These are phyloP conservation scores for Agrilus planipennis DNA, from an alignment of 1,140 invertebrate genomes.

Conservation along the genomic window DNA sequence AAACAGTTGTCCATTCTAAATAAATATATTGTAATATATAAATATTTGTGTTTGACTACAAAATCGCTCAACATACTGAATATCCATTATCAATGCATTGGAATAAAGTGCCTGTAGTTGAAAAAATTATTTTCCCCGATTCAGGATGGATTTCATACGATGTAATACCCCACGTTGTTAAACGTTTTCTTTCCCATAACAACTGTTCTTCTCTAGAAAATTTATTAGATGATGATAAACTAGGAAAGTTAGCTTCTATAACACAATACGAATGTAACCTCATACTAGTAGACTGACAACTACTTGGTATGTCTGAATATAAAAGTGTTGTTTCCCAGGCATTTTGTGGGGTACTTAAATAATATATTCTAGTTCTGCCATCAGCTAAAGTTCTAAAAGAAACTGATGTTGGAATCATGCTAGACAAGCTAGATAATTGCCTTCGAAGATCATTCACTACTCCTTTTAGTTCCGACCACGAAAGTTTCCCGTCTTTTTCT, in stretches of 20 bases:
- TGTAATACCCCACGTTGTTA: constrained; percentile 87
- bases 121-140: constrained; percentile 79
- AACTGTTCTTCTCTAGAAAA: constrained; percentile 79
- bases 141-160: constrained; percentile 78
- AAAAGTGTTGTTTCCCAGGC: constrained; percentile 80
- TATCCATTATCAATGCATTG: constrained; percentile 63
- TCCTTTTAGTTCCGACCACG: constrained; percentile 69
- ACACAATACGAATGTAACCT: constrained; percentile 57
- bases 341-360: constrained; percentile 71
- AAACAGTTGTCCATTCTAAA: constrained; percentile 54
- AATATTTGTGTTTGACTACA: background rate
- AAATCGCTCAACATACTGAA: constrained; percentile 40
- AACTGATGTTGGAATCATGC: constrained; percentile 65
- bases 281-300: constrained; percentile 34
- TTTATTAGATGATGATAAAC: constrained; percentile 39
- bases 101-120: constrained; percentile 74
- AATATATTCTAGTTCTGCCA: constrained; percentile 75
- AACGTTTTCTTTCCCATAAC: constrained; percentile 77
- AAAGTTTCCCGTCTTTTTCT: constrained; percentile 26
- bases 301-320: constrained; percentile 65
- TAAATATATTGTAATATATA: too few species aligned
- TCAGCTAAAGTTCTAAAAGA: constrained; percentile 65
- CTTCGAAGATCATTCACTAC: constrained; percentile 72
- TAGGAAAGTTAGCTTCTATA: constrained; percentile 61
- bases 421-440: constrained; percentile 60